Evolutionary conservation across 1,140 invertebrate genomes (phyloP).

Genomic region (Calliopsis andreniformis): DNA sequence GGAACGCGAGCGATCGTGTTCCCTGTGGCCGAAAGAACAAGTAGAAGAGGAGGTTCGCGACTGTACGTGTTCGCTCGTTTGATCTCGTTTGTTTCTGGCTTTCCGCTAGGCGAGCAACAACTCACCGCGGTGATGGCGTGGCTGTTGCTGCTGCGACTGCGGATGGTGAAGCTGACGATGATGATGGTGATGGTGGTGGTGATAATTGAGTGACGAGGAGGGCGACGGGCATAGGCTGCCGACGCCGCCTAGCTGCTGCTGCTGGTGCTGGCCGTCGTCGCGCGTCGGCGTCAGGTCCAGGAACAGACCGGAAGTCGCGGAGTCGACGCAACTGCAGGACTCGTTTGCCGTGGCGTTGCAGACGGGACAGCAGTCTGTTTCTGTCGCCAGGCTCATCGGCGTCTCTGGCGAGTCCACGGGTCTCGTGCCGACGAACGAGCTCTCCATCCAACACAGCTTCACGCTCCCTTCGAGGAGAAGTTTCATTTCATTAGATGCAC

Average conservation of each 20-base stretch:
- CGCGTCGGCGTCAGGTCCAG: slow-evolving; percentile 74
- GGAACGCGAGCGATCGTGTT: slow-evolving; percentile 10
- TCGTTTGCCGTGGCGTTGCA: slow-evolving; percentile 74
- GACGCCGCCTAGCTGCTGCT: slow-evolving; percentile 48
- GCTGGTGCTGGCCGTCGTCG: slow-evolving; percentile 67
- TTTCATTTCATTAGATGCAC: slow-evolving; percentile 41
- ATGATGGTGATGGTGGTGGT: slow-evolving; percentile 52
- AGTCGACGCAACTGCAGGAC: slow-evolving; percentile 76
- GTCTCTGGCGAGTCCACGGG: slow-evolving; percentile 92
- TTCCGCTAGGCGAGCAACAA: slow-evolving; percentile 80
- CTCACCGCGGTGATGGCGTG: slow-evolving; percentile 85
- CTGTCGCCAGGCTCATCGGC: slow-evolving; percentile 84
- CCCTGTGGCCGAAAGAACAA: slow-evolving; percentile 29
- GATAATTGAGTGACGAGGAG: slow-evolving; percentile 59
- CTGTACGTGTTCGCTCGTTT: slow-evolving; percentile 22
- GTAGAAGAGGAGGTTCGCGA: slow-evolving; percentile 37
- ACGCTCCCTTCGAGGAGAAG: slow-evolving; percentile 78
- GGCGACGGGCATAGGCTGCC: slow-evolving; percentile 64
- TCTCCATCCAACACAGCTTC: slow-evolving; percentile 92
- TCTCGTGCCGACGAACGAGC: slow-evolving; percentile 93
- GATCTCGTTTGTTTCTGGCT: slow-evolving; percentile 37
- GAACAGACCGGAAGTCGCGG: slow-evolving; percentile 75
- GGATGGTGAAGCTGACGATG: slow-evolving; percentile 55
- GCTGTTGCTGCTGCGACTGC: slow-evolving; percentile 76
- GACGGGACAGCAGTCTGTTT: slow-evolving; percentile 80